Evolutionary conservation across 2,797 vertebrate species (phyloP).

Genomic region (Acanthurus leucopareius): DNA sequence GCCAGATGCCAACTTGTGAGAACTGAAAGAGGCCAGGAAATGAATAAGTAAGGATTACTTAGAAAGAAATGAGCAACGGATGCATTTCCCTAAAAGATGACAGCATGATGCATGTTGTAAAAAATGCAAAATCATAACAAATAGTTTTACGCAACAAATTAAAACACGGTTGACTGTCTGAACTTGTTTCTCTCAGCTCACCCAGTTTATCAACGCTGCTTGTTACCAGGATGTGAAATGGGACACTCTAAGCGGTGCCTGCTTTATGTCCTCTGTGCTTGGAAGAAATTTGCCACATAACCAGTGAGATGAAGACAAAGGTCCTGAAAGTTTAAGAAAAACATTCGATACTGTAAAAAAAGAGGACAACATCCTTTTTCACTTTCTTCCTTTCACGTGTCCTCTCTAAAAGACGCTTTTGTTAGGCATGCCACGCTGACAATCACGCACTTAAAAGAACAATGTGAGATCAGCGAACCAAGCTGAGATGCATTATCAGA

Average conservation of each 20-base stretch:
- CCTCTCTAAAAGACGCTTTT: slow-evolving; percentile 29
- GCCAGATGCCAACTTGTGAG: slow-evolving; percentile 34
- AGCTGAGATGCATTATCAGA: slow-evolving; percentile 40
- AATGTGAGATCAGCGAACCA: slow-evolving; percentile 33
- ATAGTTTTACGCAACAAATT: neutral
- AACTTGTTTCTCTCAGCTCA: neutral
- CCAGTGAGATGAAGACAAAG: too few relatives aligned
- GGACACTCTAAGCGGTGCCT: too few relatives aligned
- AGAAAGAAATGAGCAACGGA: slow-evolving; percentile 9
- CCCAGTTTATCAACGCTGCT: neutral
- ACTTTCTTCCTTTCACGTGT: slow-evolving; percentile 19
- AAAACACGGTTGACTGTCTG: neutral
- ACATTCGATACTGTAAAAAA: too few relatives aligned
- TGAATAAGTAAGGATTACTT: slow-evolving; percentile 33
- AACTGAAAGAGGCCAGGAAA: slow-evolving; percentile 27
- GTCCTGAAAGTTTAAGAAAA: too few relatives aligned
- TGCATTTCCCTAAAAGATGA: slow-evolving; percentile 1
- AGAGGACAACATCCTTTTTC: neutral
- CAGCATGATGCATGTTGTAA: neutral
- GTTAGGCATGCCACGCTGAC: slow-evolving; percentile 23
- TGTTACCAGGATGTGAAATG: neutral
- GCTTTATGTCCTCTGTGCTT: too few relatives aligned
- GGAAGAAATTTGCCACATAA: too few relatives aligned
- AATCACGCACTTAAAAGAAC: slow-evolving; percentile 34
- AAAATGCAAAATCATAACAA: slow-evolving; percentile 20